Evolutionary conservation across 2,797 vertebrate species (phyloP), one percentile per base, ranked within the genome.

Genomic region (Channa striata): DNA sequence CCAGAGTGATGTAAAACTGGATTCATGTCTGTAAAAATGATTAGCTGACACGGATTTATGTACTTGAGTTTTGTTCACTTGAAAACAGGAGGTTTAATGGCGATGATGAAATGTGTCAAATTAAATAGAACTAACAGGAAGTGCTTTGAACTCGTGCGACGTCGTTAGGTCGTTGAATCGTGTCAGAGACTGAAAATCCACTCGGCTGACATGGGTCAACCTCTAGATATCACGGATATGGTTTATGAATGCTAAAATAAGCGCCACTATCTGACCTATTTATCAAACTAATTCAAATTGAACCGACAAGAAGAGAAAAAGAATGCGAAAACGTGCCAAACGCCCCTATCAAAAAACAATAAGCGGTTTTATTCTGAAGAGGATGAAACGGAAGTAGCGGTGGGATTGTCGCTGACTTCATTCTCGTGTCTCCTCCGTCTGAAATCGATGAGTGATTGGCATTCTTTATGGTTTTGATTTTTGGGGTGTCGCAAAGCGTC

Each of bases 371-470:
- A 89, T 85, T 90, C 1, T 92, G 92, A 88, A 90, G 58, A 70
- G 0, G 0, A 2, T 0, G 0, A 40, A 63, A 0, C 83, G 89
- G 89, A 88, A 84, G 42, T 58, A 1, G 1, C 0, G 0, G 3
- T 13, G 30, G 11, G n/a, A 48, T 2, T 19, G 1, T 2, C 0
- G 68, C 17, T 2, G 77, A 23, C 77, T 68, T 85, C 12, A 84
- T 84, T 70, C 14, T 79, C 66, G 47, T 80, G 51, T 61, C 52
- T n/a, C n/a, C 42, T 40, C 57, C 11, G 39, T 50, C 40, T 44
- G 79, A 87, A 91, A 93, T 92, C 89, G 87, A 92, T 93, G 87
- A 89, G 82, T 90, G 90, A 92, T 92, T 87, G 88, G 84, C 65
- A 89, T 88, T 85, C 23, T 71, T 86, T 46, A 84, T 85, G 80